phyloP scores from a whole-genome alignment of 2,113 vertebrate genomes.

The Rhodinocichla rosea region DNA sequence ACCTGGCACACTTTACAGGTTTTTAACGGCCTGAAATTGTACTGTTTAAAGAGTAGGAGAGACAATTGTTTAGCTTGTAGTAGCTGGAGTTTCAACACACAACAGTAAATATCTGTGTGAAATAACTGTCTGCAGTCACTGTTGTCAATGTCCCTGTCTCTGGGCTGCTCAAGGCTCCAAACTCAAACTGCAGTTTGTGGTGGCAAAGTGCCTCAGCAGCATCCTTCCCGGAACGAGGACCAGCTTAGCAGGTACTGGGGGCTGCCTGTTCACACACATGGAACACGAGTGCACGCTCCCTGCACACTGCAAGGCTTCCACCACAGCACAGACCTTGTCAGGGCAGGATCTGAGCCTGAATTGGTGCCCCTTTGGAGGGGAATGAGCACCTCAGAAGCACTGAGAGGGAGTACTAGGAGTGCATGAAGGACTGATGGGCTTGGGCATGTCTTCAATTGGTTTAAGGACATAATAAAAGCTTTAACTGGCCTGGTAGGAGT shows the following conservation, averaged over 20 bases:
- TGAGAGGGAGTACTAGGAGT: not conserved
- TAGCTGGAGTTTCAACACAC: not conserved
- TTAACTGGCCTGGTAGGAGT: not conserved
- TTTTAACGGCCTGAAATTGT: not conserved
- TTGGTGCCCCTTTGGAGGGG: not conserved
- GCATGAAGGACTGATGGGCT: not conserved
- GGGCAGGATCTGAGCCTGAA: not conserved
- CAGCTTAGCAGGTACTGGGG: not conserved
- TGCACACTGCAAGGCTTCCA: not conserved
- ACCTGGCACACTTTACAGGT: not conserved
- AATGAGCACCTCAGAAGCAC: not conserved
- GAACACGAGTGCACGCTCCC: not conserved
- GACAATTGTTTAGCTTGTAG: not conserved
- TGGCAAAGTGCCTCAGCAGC: not conserved
- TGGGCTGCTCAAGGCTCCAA: not conserved
- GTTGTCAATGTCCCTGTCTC: not conserved
- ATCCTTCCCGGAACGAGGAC: not conserved
- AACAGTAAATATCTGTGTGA: not conserved
- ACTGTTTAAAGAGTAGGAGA: not conserved
- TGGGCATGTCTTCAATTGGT: not conserved
- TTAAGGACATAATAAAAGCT: not conserved
- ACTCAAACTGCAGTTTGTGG: not conserved
- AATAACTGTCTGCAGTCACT: not conserved
- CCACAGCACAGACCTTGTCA: not conserved
- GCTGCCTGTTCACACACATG: accelerated